Conservation (phyloP, 30 jellyfish, hydroid and myxozoan genomes). For the Aurelia coerulea region DNA sequence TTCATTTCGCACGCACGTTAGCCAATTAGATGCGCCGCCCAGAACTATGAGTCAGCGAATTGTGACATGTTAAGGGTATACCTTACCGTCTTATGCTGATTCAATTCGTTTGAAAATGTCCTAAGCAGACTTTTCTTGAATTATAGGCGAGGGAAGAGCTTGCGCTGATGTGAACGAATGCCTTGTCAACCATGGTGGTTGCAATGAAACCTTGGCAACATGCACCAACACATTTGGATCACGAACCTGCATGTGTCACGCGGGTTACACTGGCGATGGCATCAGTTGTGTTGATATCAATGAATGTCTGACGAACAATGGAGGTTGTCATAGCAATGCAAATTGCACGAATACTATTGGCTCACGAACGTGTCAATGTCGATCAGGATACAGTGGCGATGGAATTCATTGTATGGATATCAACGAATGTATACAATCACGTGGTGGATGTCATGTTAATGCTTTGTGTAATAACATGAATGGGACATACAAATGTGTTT, state of each 20-base stretch:
- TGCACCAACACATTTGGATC: slow-evolving; percentile 73
- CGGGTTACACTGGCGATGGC: slow-evolving; percentile 75
- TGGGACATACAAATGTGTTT: slow-evolving; percentile 73
- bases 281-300: slow-evolving; percentile 49
- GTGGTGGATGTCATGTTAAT: slow-evolving; percentile 66
- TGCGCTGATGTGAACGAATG: slow-evolving; percentile 72
- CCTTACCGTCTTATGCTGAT: no score
- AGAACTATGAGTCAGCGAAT: no score
- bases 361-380: slow-evolving; percentile 51
- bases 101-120: neutral
- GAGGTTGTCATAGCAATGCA: slow-evolving; percentile 52
- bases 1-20: no score
- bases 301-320: slow-evolving; percentile 62
- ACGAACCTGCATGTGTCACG: slow-evolving; percentile 41
- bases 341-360: slow-evolving; percentile 63
- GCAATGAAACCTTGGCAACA: slow-evolving; percentile 24
- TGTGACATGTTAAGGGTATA: no score
- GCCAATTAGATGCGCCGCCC: no score
- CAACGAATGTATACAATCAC: slow-evolving; percentile 40
- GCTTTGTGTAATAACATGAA: slow-evolving; percentile 62
- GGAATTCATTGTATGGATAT: slow-evolving; percentile 52
- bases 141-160: slow-evolving; percentile 27
- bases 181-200: slow-evolving; percentile 31
- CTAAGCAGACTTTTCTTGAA: neutral
- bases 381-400: slow-evolving; percentile 55